Evolutionary conservation across 2,113 vertebrate species (phyloP).

Genomic region (Rutilus rutilus): DNA sequence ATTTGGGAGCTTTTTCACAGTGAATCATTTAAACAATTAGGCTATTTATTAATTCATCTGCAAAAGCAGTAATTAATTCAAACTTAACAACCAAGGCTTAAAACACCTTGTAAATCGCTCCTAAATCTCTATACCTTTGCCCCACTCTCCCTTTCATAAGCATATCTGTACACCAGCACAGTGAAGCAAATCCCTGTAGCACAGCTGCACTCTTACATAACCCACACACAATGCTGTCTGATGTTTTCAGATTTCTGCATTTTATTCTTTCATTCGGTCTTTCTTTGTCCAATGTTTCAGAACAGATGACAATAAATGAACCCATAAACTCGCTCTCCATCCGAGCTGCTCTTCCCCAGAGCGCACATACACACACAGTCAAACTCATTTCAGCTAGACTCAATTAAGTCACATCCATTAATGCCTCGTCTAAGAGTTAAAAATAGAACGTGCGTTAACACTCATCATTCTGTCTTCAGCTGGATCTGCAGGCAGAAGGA

Average conservation of each 20-base stretch:
- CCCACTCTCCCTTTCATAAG: constrained; percentile 18
- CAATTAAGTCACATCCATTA: constrained; percentile 44
- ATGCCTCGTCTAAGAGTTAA: constrained; percentile 25
- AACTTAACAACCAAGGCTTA: neutral
- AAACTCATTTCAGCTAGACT: constrained; percentile 31
- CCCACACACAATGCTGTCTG: constrained; percentile 16
- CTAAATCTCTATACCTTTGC: constrained; percentile 4
- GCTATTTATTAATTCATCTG: neutral
- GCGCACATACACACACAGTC: neutral
- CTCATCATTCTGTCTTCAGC: constrained; percentile 9
- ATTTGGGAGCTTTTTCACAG: neutral
- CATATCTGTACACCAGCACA: neutral
- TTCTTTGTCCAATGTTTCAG: neutral
- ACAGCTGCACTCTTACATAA: constrained; percentile 39
- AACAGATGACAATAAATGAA: neutral
- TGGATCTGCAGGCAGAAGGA: constrained; percentile 5
- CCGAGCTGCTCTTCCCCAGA: constrained; percentile 9
- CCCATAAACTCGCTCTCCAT: neutral
- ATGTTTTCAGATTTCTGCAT: neutral
- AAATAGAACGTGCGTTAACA: constrained; percentile 6
- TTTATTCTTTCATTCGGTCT: neutral
- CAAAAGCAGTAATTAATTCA: neutral
- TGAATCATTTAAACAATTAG: neutral
- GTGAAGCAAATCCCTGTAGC: constrained; percentile 28
- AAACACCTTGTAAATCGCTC: neutral